Evolutionary conservation across 2,797 vertebrate genomes (phyloP).

Genomic region (Labroides dimidiatus): DNA sequence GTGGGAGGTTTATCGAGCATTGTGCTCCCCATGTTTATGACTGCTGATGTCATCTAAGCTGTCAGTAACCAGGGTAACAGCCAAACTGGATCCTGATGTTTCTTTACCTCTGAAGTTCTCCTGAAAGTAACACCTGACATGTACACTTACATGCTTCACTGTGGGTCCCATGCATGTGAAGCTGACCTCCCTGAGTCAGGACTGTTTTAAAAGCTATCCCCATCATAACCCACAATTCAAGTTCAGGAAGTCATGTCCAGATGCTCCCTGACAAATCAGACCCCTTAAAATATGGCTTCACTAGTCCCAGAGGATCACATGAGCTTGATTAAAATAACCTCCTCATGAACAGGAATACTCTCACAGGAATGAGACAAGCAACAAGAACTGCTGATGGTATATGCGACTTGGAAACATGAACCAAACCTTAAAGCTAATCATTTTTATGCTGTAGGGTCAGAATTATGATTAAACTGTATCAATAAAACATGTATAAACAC

Average conservation of each 20-base stretch:
- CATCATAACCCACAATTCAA: slow-evolving; percentile 13
- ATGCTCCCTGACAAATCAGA: neutral
- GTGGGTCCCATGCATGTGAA: neutral
- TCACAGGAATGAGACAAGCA: too few relatives aligned
- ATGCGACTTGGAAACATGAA: too few relatives aligned
- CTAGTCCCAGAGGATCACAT: neutral
- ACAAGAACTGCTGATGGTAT: too few relatives aligned
- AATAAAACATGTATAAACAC: too few relatives aligned
- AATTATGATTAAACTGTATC: too few relatives aligned
- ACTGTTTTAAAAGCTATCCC: slow-evolving; percentile 6
- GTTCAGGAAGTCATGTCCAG: neutral
- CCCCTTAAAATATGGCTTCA: neutral
- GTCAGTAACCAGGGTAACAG: neutral
- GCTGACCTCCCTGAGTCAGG: neutral
- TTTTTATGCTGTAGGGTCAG: too few relatives aligned
- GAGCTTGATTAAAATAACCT: slow-evolving; percentile 3
- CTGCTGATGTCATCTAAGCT: slow-evolving; percentile 16
- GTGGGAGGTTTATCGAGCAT: slow-evolving; percentile 2
- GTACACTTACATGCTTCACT: neutral
- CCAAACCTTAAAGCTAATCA: too few relatives aligned
- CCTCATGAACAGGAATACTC: too few relatives aligned
- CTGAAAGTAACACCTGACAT: neutral
- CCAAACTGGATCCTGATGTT: slow-evolving; percentile 20
- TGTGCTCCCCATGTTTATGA: slow-evolving; percentile 15
- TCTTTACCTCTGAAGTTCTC: neutral